Evolutionary conservation across 2,113 vertebrate species (phyloP).

Genomic region (Dendropsophus ebraccatus): DNA sequence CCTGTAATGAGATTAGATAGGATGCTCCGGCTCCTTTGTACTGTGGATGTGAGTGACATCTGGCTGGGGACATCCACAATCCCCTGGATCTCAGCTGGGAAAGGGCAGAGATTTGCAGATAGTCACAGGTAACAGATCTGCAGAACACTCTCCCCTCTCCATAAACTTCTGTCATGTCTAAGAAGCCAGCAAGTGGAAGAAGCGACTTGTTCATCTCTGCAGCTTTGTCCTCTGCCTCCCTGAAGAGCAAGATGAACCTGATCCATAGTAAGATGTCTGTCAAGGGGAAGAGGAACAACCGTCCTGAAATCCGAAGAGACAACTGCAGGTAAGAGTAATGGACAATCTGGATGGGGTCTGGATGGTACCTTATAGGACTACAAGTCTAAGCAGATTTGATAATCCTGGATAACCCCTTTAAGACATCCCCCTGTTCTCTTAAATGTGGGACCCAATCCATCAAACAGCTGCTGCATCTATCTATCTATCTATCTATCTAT

Average conservation of each 20-base stretch:
- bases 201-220: conserved; percentile 60
- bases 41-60: background rate
- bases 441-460: too few relatives aligned
- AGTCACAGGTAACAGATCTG: background rate
- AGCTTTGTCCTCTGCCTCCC: conserved; percentile 69
- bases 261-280: conserved; percentile 63
- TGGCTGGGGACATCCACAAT: background rate
- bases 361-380: background rate
- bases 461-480: too few relatives aligned
- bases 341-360: too few relatives aligned
- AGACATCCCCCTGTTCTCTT: too few relatives aligned
- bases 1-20: background rate
- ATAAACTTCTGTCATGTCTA: conserved; percentile 29
- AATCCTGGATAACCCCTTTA: too few relatives aligned
- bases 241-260: conserved; percentile 68
- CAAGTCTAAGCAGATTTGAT: background rate
- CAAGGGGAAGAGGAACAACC: conserved; percentile 53
- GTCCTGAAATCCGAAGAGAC: conserved; percentile 62
- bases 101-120: conserved; percentile 7
- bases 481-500: too few relatives aligned
- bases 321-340: conserved; percentile 72
- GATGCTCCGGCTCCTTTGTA: conserved; percentile 4
- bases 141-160: background rate
- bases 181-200: conserved; percentile 56
- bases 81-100: conserved; percentile 63